Evolutionary conservation across 2,888 invertebrate species (phyloP).

Genomic region (Lydus trimaculatus): DNA sequence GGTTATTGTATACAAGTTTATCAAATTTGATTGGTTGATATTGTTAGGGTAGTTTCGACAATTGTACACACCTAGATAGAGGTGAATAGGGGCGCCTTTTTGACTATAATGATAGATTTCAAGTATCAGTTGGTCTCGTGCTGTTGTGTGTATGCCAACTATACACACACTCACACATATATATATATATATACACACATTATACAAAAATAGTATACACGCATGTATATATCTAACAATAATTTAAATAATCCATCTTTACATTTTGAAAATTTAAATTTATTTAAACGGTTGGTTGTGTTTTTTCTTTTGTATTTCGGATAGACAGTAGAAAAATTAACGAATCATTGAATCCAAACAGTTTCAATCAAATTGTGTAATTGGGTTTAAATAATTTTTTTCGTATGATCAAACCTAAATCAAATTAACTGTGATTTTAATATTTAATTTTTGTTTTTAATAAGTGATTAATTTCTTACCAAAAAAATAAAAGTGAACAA

Average conservation of each 20-base stretch:
- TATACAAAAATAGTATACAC: neutral
- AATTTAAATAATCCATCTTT: neutral
- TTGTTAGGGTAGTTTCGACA: slow-evolving; percentile 45
- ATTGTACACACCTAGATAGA: slow-evolving; percentile 57
- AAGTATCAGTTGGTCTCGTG: slow-evolving; percentile 51
- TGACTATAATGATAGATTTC: slow-evolving; percentile 50
- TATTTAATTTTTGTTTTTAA: neutral
- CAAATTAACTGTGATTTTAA: slow-evolving; percentile 7
- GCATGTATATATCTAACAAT: neutral
- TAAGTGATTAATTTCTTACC: neutral
- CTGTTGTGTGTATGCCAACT: slow-evolving; percentile 24
- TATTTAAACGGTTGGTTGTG: neutral
- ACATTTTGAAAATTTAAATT: neutral
- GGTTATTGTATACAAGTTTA: slow-evolving; percentile 30
- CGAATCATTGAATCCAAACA: slow-evolving; percentile 47
- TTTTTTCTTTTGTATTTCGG: neutral
- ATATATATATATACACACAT: neutral
- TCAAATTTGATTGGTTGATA: slow-evolving; percentile 34
- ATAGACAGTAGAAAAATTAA: slow-evolving; percentile 11
- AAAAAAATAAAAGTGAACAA: neutral
- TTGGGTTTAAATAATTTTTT: slow-evolving; percentile 49
- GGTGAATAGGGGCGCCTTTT: slow-evolving; percentile 49
- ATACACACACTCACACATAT: neutral
- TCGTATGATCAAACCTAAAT: neutral
- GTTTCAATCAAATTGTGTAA: slow-evolving; percentile 53